Percentiles rank a stretch among this genome's conserved stretches.
These are phyloP conservation scores for Temnothorax nylanderi DNA, from an alignment of 1,140 invertebrate genomes.

Conservation along the genomic window DNA sequence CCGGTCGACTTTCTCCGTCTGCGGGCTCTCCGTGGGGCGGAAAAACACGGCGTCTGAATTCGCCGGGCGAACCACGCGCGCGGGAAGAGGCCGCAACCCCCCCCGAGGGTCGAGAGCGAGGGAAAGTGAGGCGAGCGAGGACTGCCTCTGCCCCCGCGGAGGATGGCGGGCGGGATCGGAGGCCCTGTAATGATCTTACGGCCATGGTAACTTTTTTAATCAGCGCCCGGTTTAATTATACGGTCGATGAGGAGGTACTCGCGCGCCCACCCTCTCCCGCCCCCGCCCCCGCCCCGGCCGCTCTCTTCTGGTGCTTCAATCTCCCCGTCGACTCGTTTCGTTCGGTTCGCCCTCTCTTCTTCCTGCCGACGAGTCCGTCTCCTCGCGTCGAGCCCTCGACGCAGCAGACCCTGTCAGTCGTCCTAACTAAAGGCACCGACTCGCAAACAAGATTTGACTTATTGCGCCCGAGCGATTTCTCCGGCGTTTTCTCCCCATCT, in stretches of 20 bases:
- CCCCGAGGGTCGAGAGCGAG: constrained; percentile 60
- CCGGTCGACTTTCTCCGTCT: constrained; percentile 41
- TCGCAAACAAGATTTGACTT: constrained; percentile 85
- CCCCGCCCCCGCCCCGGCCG: constrained; percentile 28
- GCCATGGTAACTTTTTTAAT: constrained; percentile 85
- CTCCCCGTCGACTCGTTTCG: constrained; percentile 63
- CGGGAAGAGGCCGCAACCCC: constrained; percentile 68
- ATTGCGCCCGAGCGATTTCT: constrained; percentile 82
- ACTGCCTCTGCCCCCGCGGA: constrained; percentile 19
- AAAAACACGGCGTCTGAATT: constrained; percentile 66
- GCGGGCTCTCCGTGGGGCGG: constrained; percentile 7
- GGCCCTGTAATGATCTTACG: constrained; percentile 84
- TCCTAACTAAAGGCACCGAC: constrained; percentile 79
- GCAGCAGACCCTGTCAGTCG: constrained; percentile 76
- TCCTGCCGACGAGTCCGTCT: constrained; percentile 42
- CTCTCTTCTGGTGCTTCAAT: constrained; percentile 65
- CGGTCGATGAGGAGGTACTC: constrained; percentile 83
- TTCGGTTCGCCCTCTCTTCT: constrained; percentile 54
- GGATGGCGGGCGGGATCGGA: constrained; percentile 71
- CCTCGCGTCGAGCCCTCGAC: constrained; percentile 73
- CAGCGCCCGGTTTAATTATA: constrained; percentile 85
- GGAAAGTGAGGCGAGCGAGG: constrained; percentile 63
- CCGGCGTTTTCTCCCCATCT: constrained; percentile 53
- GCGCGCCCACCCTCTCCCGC: constrained; percentile 9
- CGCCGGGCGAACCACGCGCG: constrained; percentile 48